A percentile compares a stretch with the other conserved stretches of the same genome.
phyloP scores from a whole-genome alignment of 2,113 vertebrate genomes.

The Stigmatopora nigra region DNA sequence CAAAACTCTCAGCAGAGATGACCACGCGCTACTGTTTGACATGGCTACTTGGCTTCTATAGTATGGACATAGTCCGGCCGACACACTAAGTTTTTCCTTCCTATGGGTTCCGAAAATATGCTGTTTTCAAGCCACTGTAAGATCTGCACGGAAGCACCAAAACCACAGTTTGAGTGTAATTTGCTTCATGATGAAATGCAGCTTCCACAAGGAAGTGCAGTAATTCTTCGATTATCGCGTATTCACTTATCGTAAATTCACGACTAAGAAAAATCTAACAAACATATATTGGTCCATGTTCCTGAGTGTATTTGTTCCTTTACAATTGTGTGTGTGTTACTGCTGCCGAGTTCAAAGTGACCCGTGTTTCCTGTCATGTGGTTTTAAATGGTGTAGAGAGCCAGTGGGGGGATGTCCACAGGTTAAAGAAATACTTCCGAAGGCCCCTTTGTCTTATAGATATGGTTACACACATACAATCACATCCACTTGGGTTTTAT shows the following conservation, averaged over 20 bases:
- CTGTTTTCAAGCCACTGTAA: not conserved
- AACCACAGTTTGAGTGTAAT: too few species aligned
- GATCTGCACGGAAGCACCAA: not conserved
- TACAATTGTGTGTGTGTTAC: constrained; percentile 25
- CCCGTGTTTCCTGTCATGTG: constrained; percentile 64
- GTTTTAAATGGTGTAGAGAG: constrained; percentile 65
- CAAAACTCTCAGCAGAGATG: constrained; percentile 51
- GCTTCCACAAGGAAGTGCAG: too few species aligned
- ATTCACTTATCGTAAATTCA: too few species aligned
- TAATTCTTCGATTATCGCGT: too few species aligned
- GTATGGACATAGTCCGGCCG: too few species aligned
- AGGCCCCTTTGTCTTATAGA: constrained; percentile 46
- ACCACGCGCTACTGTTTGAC: constrained; percentile 61
- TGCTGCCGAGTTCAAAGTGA: constrained; percentile 56
- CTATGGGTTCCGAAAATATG: not conserved
- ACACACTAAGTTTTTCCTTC: not conserved
- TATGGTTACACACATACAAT: constrained; percentile 30
- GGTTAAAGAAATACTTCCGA: constrained; percentile 62
- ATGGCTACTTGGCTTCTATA: constrained; percentile 3
- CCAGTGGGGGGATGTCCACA: constrained; percentile 54
- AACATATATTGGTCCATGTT: not conserved
- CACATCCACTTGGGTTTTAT: not conserved
- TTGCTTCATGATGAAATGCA: too few species aligned
- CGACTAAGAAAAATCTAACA: not conserved
- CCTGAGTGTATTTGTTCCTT: not conserved